Evolutionary conservation across 2,888 invertebrate species (phyloP), one percentile per base, ranked within the genome.

Genomic region (Onchidella celtica): DNA sequence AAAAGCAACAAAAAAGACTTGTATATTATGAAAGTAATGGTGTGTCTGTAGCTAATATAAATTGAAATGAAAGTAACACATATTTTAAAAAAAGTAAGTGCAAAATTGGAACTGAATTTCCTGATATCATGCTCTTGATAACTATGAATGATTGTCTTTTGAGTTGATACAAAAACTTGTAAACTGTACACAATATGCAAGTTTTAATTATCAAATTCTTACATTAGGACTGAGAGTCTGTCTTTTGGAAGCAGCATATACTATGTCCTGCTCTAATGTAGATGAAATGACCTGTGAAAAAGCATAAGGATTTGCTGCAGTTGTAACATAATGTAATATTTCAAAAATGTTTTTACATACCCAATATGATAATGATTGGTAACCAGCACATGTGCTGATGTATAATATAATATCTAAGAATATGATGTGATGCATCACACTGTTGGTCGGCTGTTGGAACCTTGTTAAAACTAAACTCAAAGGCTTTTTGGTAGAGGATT

Each of bases 231-330:
- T n/a, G n/a, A n/a, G n/a, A n/a, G n/a, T 17, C 24, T 40, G 24
- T 55, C 17, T 17, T 1, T 32, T 66, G 3, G n/a, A 55, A 27
- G 47, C 17, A 14, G 76, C 76, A 6, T 32, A 3, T 24, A 66
- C 21, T 11, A 76, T 76, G 36, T 76, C 66, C n/a, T 40, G 6
- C 32, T 57, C 66, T 6, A 11, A 17, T 29, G 76, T 66, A 14
- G 76, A 76, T n/a, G 76, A 76, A 36, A 76, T 76, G 0, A 76
- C 57, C 66, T 76, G 66, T 21, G 36, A 24, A 29, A 40, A 40
- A 63, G 17, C 11, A 38, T 11, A 61, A n/a, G 1, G 38, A 2
- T 34, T 0, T 24, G 27, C 6, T 38, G 40, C n/a, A n/a, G n/a
- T n/a, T n/a, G n/a, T n/a, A 6, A 36, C 11, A 68, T 4, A 24